Conservation (phyloP, 2,888 invertebrate species). For the Chymomyza procnemis region DNA sequence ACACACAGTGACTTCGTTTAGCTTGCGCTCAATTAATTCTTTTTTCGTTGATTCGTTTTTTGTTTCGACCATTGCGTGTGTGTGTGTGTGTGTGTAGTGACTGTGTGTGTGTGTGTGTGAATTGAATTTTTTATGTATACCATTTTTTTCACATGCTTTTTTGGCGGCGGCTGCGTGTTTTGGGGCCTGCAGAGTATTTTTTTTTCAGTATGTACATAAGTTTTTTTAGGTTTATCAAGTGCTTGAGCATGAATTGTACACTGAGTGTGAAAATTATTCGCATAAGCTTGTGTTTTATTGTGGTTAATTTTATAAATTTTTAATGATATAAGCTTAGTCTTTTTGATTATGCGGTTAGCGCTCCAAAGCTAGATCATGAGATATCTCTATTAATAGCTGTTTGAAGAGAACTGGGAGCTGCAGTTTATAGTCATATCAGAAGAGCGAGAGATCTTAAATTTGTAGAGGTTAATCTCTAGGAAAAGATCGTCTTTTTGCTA, state of each 20-base stretch:
- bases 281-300: too few species aligned
- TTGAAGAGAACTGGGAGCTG: too few species aligned
- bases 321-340: too few species aligned
- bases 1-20: constrained; percentile 40
- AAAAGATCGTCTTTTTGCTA: too few species aligned
- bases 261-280: not conserved
- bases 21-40: constrained; percentile 69
- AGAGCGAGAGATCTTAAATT: too few species aligned
- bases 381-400: too few species aligned
- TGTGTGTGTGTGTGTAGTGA: constrained; percentile 22
- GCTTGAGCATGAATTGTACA: not conserved
- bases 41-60: constrained; percentile 40
- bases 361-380: too few species aligned
- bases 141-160: constrained; percentile 64
- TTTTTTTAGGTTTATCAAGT: not conserved
- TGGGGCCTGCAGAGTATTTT: constrained; percentile 27
- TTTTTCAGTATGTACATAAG: not conserved
- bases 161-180: constrained; percentile 35
- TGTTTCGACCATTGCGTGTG: constrained; percentile 40
- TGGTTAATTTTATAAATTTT: too few species aligned
- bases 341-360: too few species aligned
- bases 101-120: constrained; percentile 24
- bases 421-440: too few species aligned
- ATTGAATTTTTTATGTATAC: constrained; percentile 73
- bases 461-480: too few species aligned